These are phyloP conservation scores for Limnephilus rhombicus DNA, from an alignment of 2,888 invertebrate genomes.

Conservation along the genomic window DNA sequence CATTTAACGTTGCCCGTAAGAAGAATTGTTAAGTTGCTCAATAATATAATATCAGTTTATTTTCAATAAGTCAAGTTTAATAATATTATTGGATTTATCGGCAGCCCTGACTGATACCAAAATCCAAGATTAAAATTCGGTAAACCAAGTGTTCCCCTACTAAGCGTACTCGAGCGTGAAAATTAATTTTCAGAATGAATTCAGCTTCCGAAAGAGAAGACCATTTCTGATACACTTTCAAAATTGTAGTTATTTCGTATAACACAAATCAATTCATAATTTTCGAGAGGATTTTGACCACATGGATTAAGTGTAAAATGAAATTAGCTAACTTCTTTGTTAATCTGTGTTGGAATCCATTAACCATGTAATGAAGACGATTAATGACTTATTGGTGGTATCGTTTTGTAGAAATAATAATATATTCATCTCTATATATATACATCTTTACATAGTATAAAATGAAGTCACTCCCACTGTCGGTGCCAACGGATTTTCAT, in stretches of 20 bases:
- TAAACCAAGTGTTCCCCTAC: slow-evolving; percentile 14
- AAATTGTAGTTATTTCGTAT: background rate
- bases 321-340: background rate
- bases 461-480: too few species aligned
- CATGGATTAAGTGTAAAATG: background rate
- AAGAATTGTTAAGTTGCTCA: too few species aligned
- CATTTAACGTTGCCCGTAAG: too few species aligned
- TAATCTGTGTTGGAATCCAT: background rate
- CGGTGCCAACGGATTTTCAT: too few species aligned
- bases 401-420: background rate
- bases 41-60: background rate
- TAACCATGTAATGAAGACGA: background rate
- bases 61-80: background rate
- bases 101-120: background rate
- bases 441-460: too few species aligned
- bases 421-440: too few species aligned
- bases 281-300: background rate
- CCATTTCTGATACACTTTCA: slow-evolving; percentile 8
- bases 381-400: background rate
- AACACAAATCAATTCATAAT: background rate
- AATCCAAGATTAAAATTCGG: slow-evolving; percentile 15
- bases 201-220: slow-evolving; percentile 14
- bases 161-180: slow-evolving; percentile 18
- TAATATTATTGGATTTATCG: background rate
- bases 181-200: slow-evolving; percentile 38